Evolutionary conservation across 2,888 invertebrate genomes (phyloP), one percentile per base, ranked within the genome.

Genomic region (Xestoiulus laeticollis): DNA sequence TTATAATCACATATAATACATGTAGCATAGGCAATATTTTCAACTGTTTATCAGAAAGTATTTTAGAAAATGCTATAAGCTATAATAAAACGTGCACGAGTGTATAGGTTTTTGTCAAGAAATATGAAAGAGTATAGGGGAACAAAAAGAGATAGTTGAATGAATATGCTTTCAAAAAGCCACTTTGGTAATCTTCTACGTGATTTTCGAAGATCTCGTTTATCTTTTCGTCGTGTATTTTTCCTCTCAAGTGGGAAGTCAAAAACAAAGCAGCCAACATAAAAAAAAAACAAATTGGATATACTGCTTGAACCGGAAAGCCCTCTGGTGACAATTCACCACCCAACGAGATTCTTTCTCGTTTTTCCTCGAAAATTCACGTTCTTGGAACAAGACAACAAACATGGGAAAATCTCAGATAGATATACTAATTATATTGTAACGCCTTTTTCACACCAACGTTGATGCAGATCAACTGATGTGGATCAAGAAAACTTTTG

Each of bases 251-350:
- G 78, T 78, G 78, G 78, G 78, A 78, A 78, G 78, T 78, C 78
- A 78, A 78, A 78, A 78, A 78, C 78, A 78, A 78, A 78, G 78
- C 78, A 78, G 30, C 78, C 78, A 78, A n/a, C n/a, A n/a, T n/a
- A n/a, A n/a, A 30, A 78, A 78, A 38, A 30, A 78, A 78, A 30
- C 78, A 78, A 78, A 78, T 78, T 78, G 78, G 78, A 78, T 78
- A 78, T 26, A 30, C 78, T 78, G 78, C 14, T 30, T 78, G 78
- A 78, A 78, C 78, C 78, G 78, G 78, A 78, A 78, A 78, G 78
- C 78, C 78, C 78, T 78, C 78, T 78, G 78, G 78, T 78, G 78
- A 26, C 30, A 78, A 78, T 78, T 78, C 78, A 78, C 78, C 30
- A 78, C 78, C 30, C 30, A 78, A 26, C 78, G 30, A 48, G 48